Percentiles rank a stretch among this genome's conserved stretches.
phyloP scores from a whole-genome alignment of 1,140 invertebrate genomes.

The Zaprionus vittiger region DNA sequence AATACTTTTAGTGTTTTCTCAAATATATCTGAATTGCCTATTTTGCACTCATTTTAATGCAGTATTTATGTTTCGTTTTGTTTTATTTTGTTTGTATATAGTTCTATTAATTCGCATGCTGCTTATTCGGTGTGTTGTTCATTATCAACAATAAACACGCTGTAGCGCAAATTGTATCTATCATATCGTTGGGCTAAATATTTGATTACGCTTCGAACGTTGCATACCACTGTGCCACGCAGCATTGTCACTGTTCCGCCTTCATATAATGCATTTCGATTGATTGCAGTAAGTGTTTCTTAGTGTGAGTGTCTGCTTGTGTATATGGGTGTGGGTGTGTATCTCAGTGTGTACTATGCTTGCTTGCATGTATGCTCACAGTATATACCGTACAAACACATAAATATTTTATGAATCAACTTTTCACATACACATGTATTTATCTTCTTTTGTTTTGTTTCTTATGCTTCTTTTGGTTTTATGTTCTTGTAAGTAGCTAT shows the following conservation, averaged over 20 bases:
- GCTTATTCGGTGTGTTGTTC: constrained; percentile 73
- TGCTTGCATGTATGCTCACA: background rate
- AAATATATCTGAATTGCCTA: constrained; percentile 55
- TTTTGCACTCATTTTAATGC: constrained; percentile 41
- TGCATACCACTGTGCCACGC: constrained; percentile 36
- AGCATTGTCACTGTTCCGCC: constrained; percentile 15
- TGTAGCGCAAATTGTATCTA: constrained; percentile 69
- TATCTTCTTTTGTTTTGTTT: constrained; percentile 19
- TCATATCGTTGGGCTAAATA: constrained; percentile 83
- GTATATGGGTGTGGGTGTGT: constrained; percentile 20
- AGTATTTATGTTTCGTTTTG: constrained; percentile 14
- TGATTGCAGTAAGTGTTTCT: constrained; percentile 28
- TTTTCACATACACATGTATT: constrained; percentile 38
- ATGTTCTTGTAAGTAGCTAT: constrained; percentile 45
- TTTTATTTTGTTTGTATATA: constrained; percentile 55
- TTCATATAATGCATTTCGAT: constrained; percentile 44
- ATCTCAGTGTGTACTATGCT: constrained; percentile 17
- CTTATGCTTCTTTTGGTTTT: constrained; percentile 26
- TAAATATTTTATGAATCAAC: constrained; percentile 41
- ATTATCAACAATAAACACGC: constrained; percentile 73
- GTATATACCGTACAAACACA: constrained; percentile 28
- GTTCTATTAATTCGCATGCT: constrained; percentile 76
- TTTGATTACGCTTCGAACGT: constrained; percentile 71
- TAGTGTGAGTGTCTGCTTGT: constrained; percentile 16
- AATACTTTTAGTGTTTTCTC: constrained; percentile 68